Percentiles rank a stretch among this genome's conserved stretches.
Conservation (phyloP, 2,888 invertebrate species). For the Hypselothyrea guttata region DNA sequence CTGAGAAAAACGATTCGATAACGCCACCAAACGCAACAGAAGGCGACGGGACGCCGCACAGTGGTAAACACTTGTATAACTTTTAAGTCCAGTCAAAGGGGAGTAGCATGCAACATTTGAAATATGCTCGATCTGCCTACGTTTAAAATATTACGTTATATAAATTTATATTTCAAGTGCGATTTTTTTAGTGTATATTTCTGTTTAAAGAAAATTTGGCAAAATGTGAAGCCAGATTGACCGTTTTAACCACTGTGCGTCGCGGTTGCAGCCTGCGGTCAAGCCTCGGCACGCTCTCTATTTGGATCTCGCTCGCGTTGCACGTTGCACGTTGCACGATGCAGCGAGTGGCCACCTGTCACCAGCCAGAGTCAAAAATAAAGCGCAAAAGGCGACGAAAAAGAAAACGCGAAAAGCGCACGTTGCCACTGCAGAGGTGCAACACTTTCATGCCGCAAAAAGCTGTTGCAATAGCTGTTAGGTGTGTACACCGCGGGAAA, state of each 20-base stretch:
- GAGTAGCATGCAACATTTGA: no score
- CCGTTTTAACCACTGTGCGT: no score
- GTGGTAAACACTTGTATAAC: no score
- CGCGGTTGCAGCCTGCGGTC: conserved; percentile 49
- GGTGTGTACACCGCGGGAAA: neutral
- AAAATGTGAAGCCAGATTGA: no score
- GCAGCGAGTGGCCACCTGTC: conserved; percentile 60
- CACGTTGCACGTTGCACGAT: conserved; percentile 22
- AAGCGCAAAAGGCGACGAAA: conserved; percentile 7
- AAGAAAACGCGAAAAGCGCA: conserved; percentile 48
- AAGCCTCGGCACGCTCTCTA: conserved; percentile 54
- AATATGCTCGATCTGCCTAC: no score
- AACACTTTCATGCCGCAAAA: conserved; percentile 52
- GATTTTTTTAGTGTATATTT: no score
- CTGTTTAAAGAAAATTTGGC: no score
- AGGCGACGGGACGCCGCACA: no score
- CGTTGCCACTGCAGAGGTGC: conserved; percentile 39
- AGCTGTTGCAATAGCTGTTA: conserved; percentile 19
- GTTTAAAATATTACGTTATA: no score
- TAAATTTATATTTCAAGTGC: no score
- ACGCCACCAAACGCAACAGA: conserved; percentile 27
- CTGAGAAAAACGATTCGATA: conserved; percentile 43
- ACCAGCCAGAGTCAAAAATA: conserved; percentile 43
- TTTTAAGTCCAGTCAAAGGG: no score
- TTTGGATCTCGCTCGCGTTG: conserved; percentile 28